Evolutionary conservation across 2,888 invertebrate genomes (phyloP).

Genomic region (Dusona sp.): DNA sequence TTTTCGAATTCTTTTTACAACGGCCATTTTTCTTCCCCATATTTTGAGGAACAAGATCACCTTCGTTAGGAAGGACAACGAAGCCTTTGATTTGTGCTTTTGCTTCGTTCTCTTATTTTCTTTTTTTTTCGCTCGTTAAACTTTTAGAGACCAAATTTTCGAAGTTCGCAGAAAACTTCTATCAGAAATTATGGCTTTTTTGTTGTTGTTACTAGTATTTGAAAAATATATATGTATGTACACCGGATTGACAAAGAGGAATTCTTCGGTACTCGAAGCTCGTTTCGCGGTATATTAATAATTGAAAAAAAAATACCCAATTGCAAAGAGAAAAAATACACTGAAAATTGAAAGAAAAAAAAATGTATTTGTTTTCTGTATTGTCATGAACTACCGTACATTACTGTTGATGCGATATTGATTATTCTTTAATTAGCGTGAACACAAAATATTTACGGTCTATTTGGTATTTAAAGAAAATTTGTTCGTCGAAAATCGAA

Average conservation of each 20-base stretch:
- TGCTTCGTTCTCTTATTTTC: slow-evolving; percentile 2
- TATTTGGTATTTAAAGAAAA: slow-evolving; percentile 68
- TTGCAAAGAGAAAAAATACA: slow-evolving; percentile 14
- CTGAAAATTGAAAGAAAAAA: slow-evolving; percentile 23
- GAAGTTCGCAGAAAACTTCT: neutral
- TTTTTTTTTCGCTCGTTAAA: neutral
- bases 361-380: slow-evolving; percentile 39
- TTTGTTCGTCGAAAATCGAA: slow-evolving; percentile 30
- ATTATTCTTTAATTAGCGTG: slow-evolving; percentile 69
- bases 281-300: neutral
- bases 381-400: slow-evolving; percentile 58
- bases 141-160: neutral
- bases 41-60: slow-evolving; percentile 10
- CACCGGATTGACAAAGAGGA: slow-evolving; percentile 37
- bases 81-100: slow-evolving; percentile 18
- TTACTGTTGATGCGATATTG: slow-evolving; percentile 61
- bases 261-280: slow-evolving; percentile 39
- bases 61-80: neutral
- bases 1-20: neutral
- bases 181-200: neutral
- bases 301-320: slow-evolving; percentile 12
- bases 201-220: slow-evolving; percentile 20
- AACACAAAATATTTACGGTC: slow-evolving; percentile 70
- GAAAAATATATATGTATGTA: slow-evolving; percentile 48
- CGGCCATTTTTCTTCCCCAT: neutral